A percentile compares a stretch with the other conserved stretches of the same genome.
Evolutionary conservation across 2,888 invertebrate genomes (phyloP).

Genomic region (Tetranychus truncatus): DNA sequence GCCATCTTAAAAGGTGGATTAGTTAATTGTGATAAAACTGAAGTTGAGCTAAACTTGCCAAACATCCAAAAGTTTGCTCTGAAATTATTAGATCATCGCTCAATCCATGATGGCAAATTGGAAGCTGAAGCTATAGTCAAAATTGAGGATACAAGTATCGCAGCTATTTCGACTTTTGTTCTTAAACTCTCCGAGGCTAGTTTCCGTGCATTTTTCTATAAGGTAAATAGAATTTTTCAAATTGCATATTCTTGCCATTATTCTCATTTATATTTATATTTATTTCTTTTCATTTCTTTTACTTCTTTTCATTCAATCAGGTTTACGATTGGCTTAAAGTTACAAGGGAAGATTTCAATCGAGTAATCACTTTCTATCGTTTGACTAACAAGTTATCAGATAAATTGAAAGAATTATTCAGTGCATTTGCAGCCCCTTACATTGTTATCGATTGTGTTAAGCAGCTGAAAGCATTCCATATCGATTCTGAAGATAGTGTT

Average conservation of each 20-base stretch:
- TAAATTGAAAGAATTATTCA: constrained; percentile 64
- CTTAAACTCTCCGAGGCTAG: constrained; percentile 70
- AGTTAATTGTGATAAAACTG: constrained; percentile 42
- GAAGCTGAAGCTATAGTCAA: constrained; percentile 22
- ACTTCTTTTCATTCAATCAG: constrained; percentile 35
- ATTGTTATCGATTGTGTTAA: constrained; percentile 52
- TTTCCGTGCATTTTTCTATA: constrained; percentile 67
- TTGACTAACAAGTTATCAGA: constrained; percentile 41
- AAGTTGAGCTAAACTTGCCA: constrained; percentile 46
- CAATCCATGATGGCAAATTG: neutral
- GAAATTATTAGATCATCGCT: constrained; percentile 34
- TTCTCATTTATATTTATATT: constrained; percentile 8
- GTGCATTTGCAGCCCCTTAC: constrained; percentile 69
- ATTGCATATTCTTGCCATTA: neutral
- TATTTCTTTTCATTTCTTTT: neutral
- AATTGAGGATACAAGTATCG: constrained; percentile 41
- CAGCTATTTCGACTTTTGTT: constrained; percentile 57
- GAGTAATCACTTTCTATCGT: constrained; percentile 33
- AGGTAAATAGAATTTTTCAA: constrained; percentile 27
- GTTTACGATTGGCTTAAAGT: constrained; percentile 57
- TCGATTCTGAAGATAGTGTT: constrained; percentile 2
- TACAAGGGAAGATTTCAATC: constrained; percentile 32
- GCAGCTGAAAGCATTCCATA: constrained; percentile 24
- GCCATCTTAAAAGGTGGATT: constrained; percentile 54
- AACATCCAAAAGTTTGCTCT: constrained; percentile 57